phyloP scores from a whole-genome alignment of 1,140 invertebrate species.

The Orius laevigatus region DNA sequence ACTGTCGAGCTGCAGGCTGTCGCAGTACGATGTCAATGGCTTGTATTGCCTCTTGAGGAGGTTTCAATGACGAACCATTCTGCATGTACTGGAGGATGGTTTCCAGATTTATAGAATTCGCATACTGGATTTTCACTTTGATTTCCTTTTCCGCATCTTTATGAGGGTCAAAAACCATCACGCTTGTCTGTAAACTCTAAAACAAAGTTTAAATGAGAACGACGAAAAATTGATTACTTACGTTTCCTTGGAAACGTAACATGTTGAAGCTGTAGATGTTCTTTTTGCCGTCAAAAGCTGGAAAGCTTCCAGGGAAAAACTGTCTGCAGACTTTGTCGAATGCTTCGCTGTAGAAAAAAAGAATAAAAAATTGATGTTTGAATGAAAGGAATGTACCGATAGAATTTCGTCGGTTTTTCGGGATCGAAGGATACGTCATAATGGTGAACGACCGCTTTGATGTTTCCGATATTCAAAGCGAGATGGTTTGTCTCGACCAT shows the following conservation, averaged over 20 bases:
- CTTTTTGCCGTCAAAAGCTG: constrained; percentile 56
- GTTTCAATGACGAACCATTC: constrained; percentile 26
- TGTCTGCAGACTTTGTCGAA: constrained; percentile 20
- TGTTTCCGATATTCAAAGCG: constrained; percentile 30
- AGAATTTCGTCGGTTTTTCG: constrained; percentile 31
- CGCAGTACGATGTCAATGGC: constrained; percentile 70
- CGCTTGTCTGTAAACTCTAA: constrained; percentile 2
- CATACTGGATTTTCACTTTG: constrained; percentile 39
- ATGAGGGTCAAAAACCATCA: constrained; percentile 24
- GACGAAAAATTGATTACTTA: no score
- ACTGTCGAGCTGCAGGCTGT: constrained; percentile 26
- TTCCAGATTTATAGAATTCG: constrained; percentile 28
- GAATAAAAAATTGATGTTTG: no score
- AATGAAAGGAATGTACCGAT: constrained; percentile 22
- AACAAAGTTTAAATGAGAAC: no score
- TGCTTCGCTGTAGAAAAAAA: no score
- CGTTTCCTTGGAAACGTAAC: constrained; percentile 22
- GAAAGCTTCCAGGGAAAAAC: constrained; percentile 23
- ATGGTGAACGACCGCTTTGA: constrained; percentile 28
- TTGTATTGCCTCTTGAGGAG: constrained; percentile 50
- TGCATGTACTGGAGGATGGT: constrained; percentile 30
- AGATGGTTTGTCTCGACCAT: constrained; percentile 39
- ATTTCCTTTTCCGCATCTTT: constrained; percentile 32
- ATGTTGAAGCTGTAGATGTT: constrained; percentile 35
- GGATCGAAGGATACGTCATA: constrained; percentile 36